These are phyloP conservation scores for Callipepla squamata DNA, from an alignment of 2,113 vertebrate species.

Conservation along the genomic window DNA sequence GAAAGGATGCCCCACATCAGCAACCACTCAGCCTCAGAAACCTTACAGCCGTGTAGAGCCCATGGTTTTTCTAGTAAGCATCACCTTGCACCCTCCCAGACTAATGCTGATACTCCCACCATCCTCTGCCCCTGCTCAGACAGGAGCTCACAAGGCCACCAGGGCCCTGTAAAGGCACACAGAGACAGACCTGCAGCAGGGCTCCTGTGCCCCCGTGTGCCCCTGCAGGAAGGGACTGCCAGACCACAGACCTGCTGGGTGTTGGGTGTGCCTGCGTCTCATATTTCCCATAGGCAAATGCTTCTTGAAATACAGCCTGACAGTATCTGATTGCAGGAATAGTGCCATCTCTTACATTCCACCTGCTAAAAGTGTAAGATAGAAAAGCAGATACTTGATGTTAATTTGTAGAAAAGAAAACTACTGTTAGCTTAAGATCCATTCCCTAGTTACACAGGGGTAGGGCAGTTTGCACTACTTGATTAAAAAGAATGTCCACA, in stretches of 20 bases:
- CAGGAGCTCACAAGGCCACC: conserved; percentile 51
- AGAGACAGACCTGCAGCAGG: conserved; percentile 76
- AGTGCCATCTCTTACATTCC: neutral
- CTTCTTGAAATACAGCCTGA: neutral
- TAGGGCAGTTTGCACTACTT: neutral
- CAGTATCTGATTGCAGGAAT: neutral
- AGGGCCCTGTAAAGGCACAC: conserved; percentile 62
- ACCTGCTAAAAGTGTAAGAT: neutral
- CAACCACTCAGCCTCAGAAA: conserved; percentile 25
- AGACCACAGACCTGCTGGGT: too few relatives aligned
- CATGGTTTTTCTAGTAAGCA: conserved; percentile 4
- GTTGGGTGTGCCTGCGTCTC: neutral
- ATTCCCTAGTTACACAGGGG: neutral
- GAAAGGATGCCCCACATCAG: conserved; percentile 6
- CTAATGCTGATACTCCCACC: conserved; percentile 74
- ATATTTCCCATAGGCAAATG: neutral
- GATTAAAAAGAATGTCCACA: neutral
- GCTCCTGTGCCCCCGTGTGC: neutral
- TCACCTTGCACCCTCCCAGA: conserved; percentile 72
- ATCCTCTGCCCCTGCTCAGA: conserved; percentile 72
- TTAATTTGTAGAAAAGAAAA: neutral
- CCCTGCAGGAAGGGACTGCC: neutral
- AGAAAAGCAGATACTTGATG: neutral
- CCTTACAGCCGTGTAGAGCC: neutral
- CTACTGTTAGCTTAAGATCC: neutral